These are phyloP conservation scores for Forbesichthys papilliferus DNA, from an alignment of 2,113 vertebrate genomes.

Conservation along the genomic window DNA sequence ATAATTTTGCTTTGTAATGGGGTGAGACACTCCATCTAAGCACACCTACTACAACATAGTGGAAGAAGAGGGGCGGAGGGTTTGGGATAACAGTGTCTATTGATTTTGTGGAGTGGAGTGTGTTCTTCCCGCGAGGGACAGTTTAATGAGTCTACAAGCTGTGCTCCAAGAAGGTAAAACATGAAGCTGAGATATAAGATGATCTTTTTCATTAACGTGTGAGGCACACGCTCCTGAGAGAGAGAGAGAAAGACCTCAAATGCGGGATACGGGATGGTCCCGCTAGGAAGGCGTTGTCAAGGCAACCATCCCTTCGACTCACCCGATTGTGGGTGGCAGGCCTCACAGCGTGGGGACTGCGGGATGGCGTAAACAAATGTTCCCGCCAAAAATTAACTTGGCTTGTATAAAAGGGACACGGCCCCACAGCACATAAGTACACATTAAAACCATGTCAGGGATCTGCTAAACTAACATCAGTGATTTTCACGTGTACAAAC, in stretches of 20 bases:
- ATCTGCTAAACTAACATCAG: neutral
- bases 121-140: constrained; percentile 70
- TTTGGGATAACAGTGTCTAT: constrained; percentile 54
- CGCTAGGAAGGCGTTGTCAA: neutral
- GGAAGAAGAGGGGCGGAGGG: constrained; percentile 21
- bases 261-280: neutral
- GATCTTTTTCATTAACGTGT: constrained; percentile 51
- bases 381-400: constrained; percentile 12
- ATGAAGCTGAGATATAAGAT: constrained; percentile 62
- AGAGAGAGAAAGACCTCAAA: constrained; percentile 4
- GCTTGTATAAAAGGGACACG: neutral
- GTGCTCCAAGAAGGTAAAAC: constrained; percentile 54
- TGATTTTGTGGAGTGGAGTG: constrained; percentile 70
- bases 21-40: constrained; percentile 59
- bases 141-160: constrained; percentile 77
- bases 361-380: neutral
- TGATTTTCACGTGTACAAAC: neutral
- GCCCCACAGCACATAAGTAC: neutral
- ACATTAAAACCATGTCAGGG: constrained; percentile 1
- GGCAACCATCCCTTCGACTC: neutral
- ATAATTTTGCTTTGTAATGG: constrained; percentile 62
- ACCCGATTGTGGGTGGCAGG: neutral
- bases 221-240: constrained; percentile 8
- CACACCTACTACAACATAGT: constrained; percentile 21
- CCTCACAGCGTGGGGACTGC: neutral